Evolutionary conservation across 2,797 vertebrate species (phyloP), one percentile per base, ranked within the genome.

Genomic region (Rhinogobio ventralis): DNA sequence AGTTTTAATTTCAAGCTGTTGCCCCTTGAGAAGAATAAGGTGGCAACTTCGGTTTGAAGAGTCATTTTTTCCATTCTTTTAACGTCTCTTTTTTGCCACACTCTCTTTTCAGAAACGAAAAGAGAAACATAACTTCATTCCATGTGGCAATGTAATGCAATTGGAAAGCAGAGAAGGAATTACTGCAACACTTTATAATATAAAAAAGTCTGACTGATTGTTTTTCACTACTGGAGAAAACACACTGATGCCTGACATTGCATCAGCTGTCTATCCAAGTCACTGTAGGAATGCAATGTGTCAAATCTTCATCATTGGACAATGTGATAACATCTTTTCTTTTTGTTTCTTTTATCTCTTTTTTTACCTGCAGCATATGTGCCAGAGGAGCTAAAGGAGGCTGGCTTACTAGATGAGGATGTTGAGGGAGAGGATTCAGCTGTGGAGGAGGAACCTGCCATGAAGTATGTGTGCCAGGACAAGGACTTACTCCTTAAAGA

Each of bases 1-100:
- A 99, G 97, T 98, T 99, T 99, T 99, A 99, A 99, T 99, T 99
- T 99, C 98, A 99, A 99, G 98, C 98, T 99, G 97, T 98, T 99
- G 97, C 98, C 98, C 98, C 98, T 98, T 98, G 98, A 99, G 98
- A 99, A 99, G 97, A 99, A 99, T 97, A 99, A 98, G 97, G 97
- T 98, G 97, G 97, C 97, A 97, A 98, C 97, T 98, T 97, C 95
- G 96, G 95, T 99, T 98, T 98, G 97, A 99, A 97, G 96, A 97
- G 95, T 95, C 93, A 94, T 97, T 95, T 94, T 91, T 91, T 91
- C 91, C 93, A 88, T 89, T 87, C 85, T 79, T 69, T 74, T 82
- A 51, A 88, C 71, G n/a, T 67, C 79, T 62, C 36, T 77, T 90
- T 88, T 87, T 86, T 90, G 45, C 79, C 86, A 90, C 87, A 90